These are phyloP conservation scores for Parascotia fuliginaria DNA, from an alignment of 2,888 invertebrate genomes.

Conservation along the genomic window DNA sequence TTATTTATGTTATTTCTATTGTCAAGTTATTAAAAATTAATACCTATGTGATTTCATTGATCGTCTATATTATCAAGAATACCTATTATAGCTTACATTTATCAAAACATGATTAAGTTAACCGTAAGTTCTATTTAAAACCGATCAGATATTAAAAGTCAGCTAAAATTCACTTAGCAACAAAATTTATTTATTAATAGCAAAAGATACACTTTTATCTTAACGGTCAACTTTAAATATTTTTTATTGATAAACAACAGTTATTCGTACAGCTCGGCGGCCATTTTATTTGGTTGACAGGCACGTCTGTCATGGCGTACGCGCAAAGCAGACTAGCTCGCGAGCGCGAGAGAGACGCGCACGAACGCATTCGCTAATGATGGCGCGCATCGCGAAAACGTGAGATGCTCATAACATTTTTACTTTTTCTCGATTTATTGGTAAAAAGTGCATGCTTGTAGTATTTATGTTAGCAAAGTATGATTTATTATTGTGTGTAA, in stretches of 20 bases:
- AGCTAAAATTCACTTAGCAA: slow-evolving; percentile 14
- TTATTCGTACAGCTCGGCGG: slow-evolving; percentile 31
- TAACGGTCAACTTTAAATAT: slow-evolving; percentile 11
- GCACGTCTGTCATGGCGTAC: slow-evolving; percentile 45
- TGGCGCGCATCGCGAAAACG: slow-evolving; percentile 38
- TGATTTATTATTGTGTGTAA: no score
- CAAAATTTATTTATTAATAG: slow-evolving; percentile 7
- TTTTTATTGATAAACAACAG: slow-evolving; percentile 38
- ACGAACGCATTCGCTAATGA: slow-evolving; percentile 46
- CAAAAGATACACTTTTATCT: slow-evolving; percentile 1
- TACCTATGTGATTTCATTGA: no score
- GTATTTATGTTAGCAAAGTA: no score
- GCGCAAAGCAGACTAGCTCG: slow-evolving; percentile 51
- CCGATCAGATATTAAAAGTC: background rate
- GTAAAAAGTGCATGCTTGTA: no score
- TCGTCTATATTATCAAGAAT: no score
- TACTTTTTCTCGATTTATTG: slow-evolving; percentile 13
- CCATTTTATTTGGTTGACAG: slow-evolving; percentile 16
- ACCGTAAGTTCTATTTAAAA: background rate
- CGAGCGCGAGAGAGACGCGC: no score
- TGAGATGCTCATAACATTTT: slow-evolving; percentile 56
- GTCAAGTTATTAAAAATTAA: no score
- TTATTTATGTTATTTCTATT: no score
- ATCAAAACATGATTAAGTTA: no score
- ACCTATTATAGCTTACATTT: no score